Evolutionary conservation across 2,113 vertebrate genomes (phyloP), one percentile per base, ranked within the genome.

Genomic region (Pteronura brasiliensis): DNA sequence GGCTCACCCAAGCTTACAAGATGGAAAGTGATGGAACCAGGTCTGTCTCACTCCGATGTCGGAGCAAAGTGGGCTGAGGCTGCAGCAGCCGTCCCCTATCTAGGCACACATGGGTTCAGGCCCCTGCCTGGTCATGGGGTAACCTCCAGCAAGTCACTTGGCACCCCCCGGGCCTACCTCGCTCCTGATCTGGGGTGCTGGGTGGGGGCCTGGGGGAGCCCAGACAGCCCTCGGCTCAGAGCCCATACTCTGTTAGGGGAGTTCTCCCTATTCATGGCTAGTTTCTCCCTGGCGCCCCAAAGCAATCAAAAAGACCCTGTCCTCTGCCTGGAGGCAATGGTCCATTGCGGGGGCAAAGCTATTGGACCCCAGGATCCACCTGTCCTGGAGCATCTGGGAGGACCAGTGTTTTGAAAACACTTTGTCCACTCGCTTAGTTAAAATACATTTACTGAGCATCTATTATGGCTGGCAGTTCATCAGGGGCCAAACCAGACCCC

Each of bases 391-490:
- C 31, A 3, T n/a, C 39, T 44, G 34, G 2, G 2, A 8, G 79
- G 55, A 21, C 42, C 71, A 27, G 4, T 13, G 49, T 79, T 42
- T 57, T 3, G 10, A 61, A 88, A 88, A 69, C 7, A 6, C 29
- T 52, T 39, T 8, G 0, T 67, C 67, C 20, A 3, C 17, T 34
- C 8, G 4, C 7, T 90, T 5, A 74, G 21, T 90, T 65, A 55
- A 11, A 74, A 90, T 61, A 25, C 27, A 29, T 7, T 1, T 15
- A 21, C 29, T 21, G 34, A 36, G 61, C 11, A 4, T 52, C 15
- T 36, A 0, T 59, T 36, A 0, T 12, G 36, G 0, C 31, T 2
- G 14, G 55, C 7, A 17, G 0, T 0, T 1, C 6, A 1, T 17
- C 4, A 0, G 49, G 7, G 7, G 31, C 44, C 29, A 21, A 65